Evolutionary conservation across 2,113 vertebrate species (phyloP), one percentile per base, ranked within the genome.

Genomic region (Myotis brandtii): DNA sequence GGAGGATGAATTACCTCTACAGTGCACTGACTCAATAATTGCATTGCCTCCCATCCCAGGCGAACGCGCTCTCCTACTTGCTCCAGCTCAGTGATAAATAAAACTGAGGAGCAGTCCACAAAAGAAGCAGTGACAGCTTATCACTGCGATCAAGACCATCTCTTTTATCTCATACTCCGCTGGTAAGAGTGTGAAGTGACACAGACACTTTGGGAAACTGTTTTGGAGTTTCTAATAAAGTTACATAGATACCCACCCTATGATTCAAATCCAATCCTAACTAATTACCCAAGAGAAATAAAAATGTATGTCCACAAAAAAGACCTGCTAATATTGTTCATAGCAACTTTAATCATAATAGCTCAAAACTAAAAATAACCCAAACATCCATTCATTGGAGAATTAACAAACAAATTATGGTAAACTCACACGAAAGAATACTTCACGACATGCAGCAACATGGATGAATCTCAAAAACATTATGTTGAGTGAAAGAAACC

Each of bases 261-360:
- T 52, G 37, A 83, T 11, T 89, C 25, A 54, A 94, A 18, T 56
- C 59, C 25, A 48, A 18, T 69, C 25, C 13, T 46, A 30, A 3
- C 34, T 54, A 83, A 86, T 25, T 70, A 54, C 20, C 54, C 13
- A 52, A 67, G 50, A 70, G 59, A 93, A 82, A 86, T 52, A 46
- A 46, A 94, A 91, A 69, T 0, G 1, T 1, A 81, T 2, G 56
- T 23, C 59, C 66, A 70, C 37, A 56, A 43, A 73, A 81, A 81
- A 40, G 40, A 66, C 11, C 27, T 16, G 3, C 5, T 37, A 17
- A 50, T n/a, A 62, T 1, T 18, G 40, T 25, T 66, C 3, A 20
- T 6, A 20, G 64, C 0, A 77, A 14, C 12, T 75, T 62, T 70
- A 56, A 30, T 40, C 21, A 73, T 16, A 82, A 32, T 1, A 88